Evolutionary conservation across 2,888 invertebrate species (phyloP).

Genomic region (Trissoscelio sp.): DNA sequence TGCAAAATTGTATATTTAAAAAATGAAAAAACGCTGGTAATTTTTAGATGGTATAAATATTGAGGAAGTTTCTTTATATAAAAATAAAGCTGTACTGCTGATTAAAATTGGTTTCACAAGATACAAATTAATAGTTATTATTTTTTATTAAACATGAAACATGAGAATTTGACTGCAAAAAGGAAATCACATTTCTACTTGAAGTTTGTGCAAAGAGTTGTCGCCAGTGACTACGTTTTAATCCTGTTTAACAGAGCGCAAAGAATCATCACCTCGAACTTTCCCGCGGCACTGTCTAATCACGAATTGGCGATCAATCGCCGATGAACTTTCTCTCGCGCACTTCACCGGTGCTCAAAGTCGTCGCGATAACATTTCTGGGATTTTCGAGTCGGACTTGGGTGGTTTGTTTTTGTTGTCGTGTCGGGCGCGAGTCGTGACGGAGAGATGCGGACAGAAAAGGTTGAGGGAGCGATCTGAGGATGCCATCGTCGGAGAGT

Average conservation of each 20-base stretch:
- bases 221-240: conserved; percentile 59
- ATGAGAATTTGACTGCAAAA: too few relatives aligned
- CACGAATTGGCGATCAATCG: conserved; percentile 59
- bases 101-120: too few relatives aligned
- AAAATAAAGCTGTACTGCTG: too few relatives aligned
- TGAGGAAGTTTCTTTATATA: too few relatives aligned
- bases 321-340: conserved; percentile 60
- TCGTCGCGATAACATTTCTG: conserved; percentile 29
- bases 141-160: too few relatives aligned
- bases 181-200: too few relatives aligned
- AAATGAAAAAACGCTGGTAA: too few relatives aligned
- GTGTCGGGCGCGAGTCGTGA: background rate
- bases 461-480: conserved; percentile 71
- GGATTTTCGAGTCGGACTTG: conserved; percentile 7
- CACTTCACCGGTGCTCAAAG: conserved; percentile 42
- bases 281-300: conserved; percentile 63
- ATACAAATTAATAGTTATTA: too few relatives aligned
- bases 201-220: too few relatives aligned
- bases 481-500: conserved; percentile 69
- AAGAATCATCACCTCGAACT: conserved; percentile 68
- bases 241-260: conserved; percentile 57
- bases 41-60: too few relatives aligned
- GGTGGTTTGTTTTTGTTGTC: conserved; percentile 17
- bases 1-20: too few relatives aligned
- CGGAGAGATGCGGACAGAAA: conserved; percentile 64